Evolutionary conservation across 2,113 vertebrate species (phyloP), one percentile per base, ranked within the genome.

Genomic region (Bubo bubo): DNA sequence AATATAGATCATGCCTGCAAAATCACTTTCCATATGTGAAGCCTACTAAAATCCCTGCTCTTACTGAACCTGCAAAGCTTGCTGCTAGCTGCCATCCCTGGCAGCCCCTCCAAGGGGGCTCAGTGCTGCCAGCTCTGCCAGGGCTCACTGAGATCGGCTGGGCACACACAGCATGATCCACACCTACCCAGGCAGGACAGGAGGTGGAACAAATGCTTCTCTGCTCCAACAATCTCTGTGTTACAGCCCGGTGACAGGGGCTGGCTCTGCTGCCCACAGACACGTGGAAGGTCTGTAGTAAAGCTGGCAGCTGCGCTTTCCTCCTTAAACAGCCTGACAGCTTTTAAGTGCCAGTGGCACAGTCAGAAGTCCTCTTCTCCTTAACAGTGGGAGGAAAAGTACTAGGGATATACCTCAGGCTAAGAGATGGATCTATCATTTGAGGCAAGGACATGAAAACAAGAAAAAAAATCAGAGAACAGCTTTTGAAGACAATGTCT

Each of bases 201-300:
- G 45, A 84, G 43, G 13, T 41, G 20, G 35, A 79, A 86, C 23
- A 94, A 81, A 47, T 8, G 26, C 30, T 56, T 37, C 24, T 56
- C 34, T 1, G 9, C 63, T 41, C 12, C 66, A 88, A 43, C 60
- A 72, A 58, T 10, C 32, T 60, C 45, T 12, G 45, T 16, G 41
- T 74, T 23, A n/a, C 12, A 68, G 76, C 30, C 21, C 0, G 0
- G 1, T 0, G 0, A 52, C 2, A 35, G 62, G 55, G 53, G 67
- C 56, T 72, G 67, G 30, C 62, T 53, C 47, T 85, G 27, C 74
- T 76, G 62, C 49, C 77, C 12, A 15, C 77, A 58, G 45, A 52
- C 56, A 86, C 0, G 1, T 64, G 81, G 6, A 6, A 76, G 12
- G 35, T 76, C 74, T 64, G 4, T 7, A 76, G 43, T 1, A 70